Evolutionary conservation across 92 coral and sea anemone genomes (phyloP).

Genomic region (Epizoanthus illoricatus): DNA sequence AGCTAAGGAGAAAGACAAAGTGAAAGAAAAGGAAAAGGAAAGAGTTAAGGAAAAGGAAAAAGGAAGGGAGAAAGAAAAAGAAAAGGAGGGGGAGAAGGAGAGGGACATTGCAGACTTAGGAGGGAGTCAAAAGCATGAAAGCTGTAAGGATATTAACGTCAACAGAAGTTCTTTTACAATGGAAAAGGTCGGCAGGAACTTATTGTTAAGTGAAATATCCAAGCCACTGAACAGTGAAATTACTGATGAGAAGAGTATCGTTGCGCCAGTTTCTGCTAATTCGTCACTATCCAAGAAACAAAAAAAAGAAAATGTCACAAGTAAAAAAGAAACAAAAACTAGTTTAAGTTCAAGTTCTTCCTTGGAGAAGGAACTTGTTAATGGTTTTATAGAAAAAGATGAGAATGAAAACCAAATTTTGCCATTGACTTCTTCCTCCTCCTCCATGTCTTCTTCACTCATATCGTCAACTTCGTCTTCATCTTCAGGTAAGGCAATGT

Average conservation of each 20-base stretch:
- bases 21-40: slow-evolving; percentile 19
- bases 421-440: slow-evolving; percentile 48
- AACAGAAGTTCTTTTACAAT: too few species aligned
- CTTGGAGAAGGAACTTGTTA: slow-evolving; percentile 29
- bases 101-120: not conserved
- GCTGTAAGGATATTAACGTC: not conserved
- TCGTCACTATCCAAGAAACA: slow-evolving; percentile 10
- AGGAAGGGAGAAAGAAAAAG: slow-evolving; percentile 12
- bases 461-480: slow-evolving; percentile 15
- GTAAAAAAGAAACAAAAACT: slow-evolving; percentile 12
- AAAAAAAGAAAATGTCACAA: not conserved
- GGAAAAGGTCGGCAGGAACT: slow-evolving; percentile 13
- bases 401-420: slow-evolving; percentile 28
- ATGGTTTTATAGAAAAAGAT: slow-evolving; percentile 20
- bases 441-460: slow-evolving; percentile 34
- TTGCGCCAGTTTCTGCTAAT: not conserved
- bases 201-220: not conserved
- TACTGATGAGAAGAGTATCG: not conserved
- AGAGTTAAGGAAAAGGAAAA: slow-evolving; percentile 17
- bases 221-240: slow-evolving; percentile 9
- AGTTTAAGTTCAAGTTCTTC: slow-evolving; percentile 4
- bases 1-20: slow-evolving; percentile 19
- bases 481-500: slow-evolving; percentile 32
- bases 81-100: slow-evolving; percentile 16
- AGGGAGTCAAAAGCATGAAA: not conserved